Base-by-base conservation (phyloP, 2,888 invertebrate genomes). In the Idaea aversata region DNA sequence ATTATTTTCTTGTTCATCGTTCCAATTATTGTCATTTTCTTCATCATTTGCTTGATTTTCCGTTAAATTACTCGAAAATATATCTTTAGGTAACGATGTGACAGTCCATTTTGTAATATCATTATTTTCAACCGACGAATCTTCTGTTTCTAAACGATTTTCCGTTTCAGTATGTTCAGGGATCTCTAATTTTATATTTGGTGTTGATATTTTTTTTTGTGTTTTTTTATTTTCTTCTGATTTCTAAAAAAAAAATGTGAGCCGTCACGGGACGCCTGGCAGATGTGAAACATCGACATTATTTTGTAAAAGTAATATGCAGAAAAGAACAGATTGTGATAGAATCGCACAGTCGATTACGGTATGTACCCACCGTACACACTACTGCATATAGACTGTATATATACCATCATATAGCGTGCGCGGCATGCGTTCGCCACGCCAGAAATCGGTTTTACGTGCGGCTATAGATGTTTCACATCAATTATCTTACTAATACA, bases 191-290 rank as follows among this genome's bases (percentile, higher is more conserved):
- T 47, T 47, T 47, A 47, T 47, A 13, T 7, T 47, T 10, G 7
- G 10, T 47, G 47, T 4, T 47, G 7, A 4, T 10, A 10, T 47
- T 47, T 7, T 7, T 3, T 0, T 25, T 25, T 25, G 25, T 25
- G 25, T 25, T 25, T 25, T 47, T 47, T 7, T 47, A 13, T 47
- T 47, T 10, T 4, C 47, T 47, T 47, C 47, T 15, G 73, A 63
- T 0, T 73, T 69, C 84, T 86, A 81, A 25, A 84, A 82, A 10
- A 57, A 61, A 63, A 60, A n/a, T 63, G 63, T 36, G 6, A 6
- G 36, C 36, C n/a, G n/a, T n/a, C n/a, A n/a, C n/a, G n/a, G n/a
- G n/a, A n/a, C n/a, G n/a, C n/a, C n/a, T n/a, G n/a, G n/a, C n/a
- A n/a, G n/a, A n/a, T n/a, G n/a, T n/a, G n/a, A n/a, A n/a, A n/a